A percentile compares a stretch with the other conserved stretches of the same genome.
phyloP scores from a whole-genome alignment of 2,113 vertebrate genomes.

The Pitta sordida region DNA sequence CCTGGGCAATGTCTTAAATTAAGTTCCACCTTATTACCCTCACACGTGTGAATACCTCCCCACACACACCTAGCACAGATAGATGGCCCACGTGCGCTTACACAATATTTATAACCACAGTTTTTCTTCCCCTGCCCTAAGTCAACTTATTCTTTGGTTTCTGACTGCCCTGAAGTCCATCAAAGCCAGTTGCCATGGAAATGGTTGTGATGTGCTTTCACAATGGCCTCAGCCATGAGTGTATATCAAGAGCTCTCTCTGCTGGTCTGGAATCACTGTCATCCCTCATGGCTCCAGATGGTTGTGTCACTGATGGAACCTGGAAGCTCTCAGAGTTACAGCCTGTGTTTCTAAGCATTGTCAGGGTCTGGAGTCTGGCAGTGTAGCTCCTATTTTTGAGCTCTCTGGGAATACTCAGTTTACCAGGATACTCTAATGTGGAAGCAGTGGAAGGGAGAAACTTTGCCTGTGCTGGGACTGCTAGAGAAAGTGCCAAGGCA shows the following conservation, averaged over 20 bases:
- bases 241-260: conserved; percentile 60
- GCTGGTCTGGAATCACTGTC: conserved; percentile 34
- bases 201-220: conserved; percentile 24
- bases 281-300: neutral
- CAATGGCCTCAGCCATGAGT: neutral
- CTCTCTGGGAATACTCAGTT: neutral
- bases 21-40: neutral
- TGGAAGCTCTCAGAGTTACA: neutral
- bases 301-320: neutral
- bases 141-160: conserved; percentile 20
- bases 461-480: neutral
- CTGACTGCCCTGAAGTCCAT: conserved; percentile 26
- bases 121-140: conserved; percentile 1
- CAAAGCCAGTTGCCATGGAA: conserved; percentile 56
- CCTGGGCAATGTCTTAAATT: neutral
- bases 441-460: neutral
- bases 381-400: neutral
- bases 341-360: neutral
- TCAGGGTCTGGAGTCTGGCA: neutral
- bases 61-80: neutral
- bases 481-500: neutral
- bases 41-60: neutral
- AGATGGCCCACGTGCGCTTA: neutral
- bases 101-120: neutral
- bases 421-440: neutral